A percentile compares a stretch with the other conserved stretches of the same genome.
These are phyloP conservation scores for Pogonognathellus flavescens DNA, from an alignment of 1,140 invertebrate genomes.

Conservation along the genomic window DNA sequence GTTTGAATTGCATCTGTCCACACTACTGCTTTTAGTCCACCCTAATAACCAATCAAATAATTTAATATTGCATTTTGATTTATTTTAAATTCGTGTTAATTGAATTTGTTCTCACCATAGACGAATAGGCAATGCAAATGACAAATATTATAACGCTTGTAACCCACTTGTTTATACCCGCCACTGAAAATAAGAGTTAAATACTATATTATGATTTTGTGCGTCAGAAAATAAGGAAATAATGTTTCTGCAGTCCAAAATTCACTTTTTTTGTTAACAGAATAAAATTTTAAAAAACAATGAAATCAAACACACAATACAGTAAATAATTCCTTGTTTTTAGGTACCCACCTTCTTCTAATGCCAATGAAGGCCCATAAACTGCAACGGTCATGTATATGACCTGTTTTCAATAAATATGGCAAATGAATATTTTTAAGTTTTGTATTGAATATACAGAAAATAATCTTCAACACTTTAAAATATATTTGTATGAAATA, in stretches of 20 bases:
- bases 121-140: constrained; percentile 87
- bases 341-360: constrained; percentile 50
- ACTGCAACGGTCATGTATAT: constrained; percentile 43
- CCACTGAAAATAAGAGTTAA: constrained; percentile 74
- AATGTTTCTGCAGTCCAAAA: background rate
- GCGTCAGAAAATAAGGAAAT: no score
- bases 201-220: no score
- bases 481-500: background rate
- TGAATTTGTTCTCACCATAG: constrained; percentile 75
- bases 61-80: no score
- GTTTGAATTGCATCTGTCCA: constrained; percentile 93
- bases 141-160: constrained; percentile 80
- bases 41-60: no score
- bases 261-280: background rate
- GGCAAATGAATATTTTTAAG: background rate
- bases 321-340: background rate
- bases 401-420: constrained; percentile 10
- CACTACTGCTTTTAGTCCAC: constrained; percentile 94
- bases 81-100: background rate
- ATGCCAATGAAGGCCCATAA: constrained; percentile 54
- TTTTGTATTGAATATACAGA: background rate
- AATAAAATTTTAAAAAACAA: no score
- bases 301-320: no score
- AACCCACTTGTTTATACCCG: constrained; percentile 79
- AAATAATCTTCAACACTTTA: background rate